Evolutionary conservation across 2,113 vertebrate genomes (phyloP).

Genomic region (Megaleporinus macrocephalus): DNA sequence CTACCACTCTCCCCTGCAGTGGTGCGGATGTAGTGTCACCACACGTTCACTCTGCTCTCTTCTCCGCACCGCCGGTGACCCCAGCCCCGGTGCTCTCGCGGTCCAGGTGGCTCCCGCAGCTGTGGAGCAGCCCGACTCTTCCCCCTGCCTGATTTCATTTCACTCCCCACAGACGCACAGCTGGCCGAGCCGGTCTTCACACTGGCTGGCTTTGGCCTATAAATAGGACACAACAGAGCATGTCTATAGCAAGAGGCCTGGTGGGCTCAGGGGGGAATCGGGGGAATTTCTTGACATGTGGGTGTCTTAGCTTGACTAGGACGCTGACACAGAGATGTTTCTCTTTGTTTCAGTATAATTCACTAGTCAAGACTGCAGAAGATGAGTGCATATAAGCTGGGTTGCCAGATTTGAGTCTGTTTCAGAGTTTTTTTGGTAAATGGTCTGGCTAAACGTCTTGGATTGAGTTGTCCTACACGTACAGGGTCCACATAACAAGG

Average conservation of each 20-base stretch:
- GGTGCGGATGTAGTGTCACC: constrained; percentile 15
- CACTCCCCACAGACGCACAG: constrained; percentile 46
- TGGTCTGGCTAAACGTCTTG: too few species aligned
- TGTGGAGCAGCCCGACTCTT: constrained; percentile 39
- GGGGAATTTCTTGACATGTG: constrained; percentile 26
- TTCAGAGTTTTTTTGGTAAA: too few species aligned
- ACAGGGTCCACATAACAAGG: too few species aligned
- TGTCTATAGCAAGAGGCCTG: constrained; percentile 32
- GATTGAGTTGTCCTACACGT: too few species aligned
- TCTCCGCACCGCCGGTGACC: constrained; percentile 26
- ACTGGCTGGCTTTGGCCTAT: constrained; percentile 39
- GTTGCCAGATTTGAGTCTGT: too few species aligned
- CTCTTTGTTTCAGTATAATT: background rate
- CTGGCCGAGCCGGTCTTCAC: constrained; percentile 39
- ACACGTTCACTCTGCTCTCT: background rate
- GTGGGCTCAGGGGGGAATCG: constrained; percentile 10
- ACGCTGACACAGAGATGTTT: constrained; percentile 5
- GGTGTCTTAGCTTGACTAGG: constrained; percentile 18
- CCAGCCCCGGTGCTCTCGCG: background rate
- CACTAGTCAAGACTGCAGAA: constrained; percentile 3
- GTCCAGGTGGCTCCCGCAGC: constrained; percentile 54
- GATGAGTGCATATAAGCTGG: too few species aligned
- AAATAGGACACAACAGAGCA: constrained; percentile 47
- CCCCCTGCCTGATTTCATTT: constrained; percentile 39
- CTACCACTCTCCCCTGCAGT: background rate